phyloP scores from a whole-genome alignment of 2,113 vertebrate species.

The Callaeas wilsoni region DNA sequence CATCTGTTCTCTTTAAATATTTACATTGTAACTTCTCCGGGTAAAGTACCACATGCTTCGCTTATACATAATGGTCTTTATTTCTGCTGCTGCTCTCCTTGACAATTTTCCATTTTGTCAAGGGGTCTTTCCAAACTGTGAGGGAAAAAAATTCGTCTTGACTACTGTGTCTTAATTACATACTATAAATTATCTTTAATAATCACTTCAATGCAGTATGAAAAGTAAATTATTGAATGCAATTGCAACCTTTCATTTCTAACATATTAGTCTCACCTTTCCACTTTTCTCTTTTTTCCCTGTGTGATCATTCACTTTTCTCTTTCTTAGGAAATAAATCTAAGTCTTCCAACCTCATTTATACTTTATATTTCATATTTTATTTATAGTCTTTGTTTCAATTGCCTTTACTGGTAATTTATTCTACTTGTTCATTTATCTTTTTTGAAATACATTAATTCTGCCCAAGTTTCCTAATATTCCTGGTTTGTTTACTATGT shows the following conservation, averaged over 20 bases:
- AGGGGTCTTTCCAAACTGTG: not conserved
- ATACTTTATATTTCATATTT: slow-evolving; percentile 61
- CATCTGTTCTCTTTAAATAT: slow-evolving; percentile 59
- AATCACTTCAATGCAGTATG: not conserved
- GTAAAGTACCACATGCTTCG: not conserved
- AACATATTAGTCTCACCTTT: slow-evolving; percentile 17
- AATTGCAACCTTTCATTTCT: not conserved
- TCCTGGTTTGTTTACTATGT: not conserved
- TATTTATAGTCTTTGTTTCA: slow-evolving; percentile 59
- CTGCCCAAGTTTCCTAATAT: not conserved
- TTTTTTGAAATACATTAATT: slow-evolving; percentile 12
- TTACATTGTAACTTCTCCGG: not conserved
- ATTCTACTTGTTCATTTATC: slow-evolving; percentile 20
- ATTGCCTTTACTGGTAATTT: slow-evolving; percentile 52
- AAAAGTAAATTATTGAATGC: slow-evolving; percentile 9
- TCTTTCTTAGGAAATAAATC: slow-evolving; percentile 50
- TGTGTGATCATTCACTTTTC: not conserved
- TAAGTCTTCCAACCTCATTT: slow-evolving; percentile 48
- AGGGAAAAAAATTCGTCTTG: not conserved
- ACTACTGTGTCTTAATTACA: not conserved
- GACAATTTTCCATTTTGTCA: not conserved
- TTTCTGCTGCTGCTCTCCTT: not conserved
- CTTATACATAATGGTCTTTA: not conserved
- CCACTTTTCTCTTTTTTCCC: not conserved
- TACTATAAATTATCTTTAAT: slow-evolving; percentile 2